Evolutionary conservation across 2,888 invertebrate species (phyloP).

Genomic region (Drosophila cognata): DNA sequence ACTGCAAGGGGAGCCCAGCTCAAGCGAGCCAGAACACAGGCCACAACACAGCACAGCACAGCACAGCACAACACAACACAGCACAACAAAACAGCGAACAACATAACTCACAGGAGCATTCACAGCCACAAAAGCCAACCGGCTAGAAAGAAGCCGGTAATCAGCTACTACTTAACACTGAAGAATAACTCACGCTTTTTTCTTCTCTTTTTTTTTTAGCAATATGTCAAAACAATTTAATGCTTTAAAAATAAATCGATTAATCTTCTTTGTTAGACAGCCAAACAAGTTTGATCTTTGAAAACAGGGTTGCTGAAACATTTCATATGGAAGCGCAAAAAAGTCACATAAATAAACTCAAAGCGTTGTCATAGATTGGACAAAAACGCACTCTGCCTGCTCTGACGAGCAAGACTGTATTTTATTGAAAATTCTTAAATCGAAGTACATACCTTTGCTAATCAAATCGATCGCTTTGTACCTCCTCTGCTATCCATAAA

Average conservation of each 20-base stretch:
- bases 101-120: neutral
- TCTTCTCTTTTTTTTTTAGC: neutral
- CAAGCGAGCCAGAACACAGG: conserved; percentile 29
- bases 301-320: neutral
- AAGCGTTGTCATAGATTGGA: no score
- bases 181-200: neutral
- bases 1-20: conserved; percentile 56
- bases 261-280: neutral
- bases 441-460: neutral
- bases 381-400: neutral
- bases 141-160: conserved; percentile 4
- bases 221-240: neutral
- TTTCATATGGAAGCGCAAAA: no score
- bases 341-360: no score
- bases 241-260: neutral
- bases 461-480: neutral
- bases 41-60: neutral
- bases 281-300: neutral
- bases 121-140: neutral
- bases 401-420: neutral
- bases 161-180: conserved; percentile 2
- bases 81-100: neutral
- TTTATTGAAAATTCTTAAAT: neutral
- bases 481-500: neutral
- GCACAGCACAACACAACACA: neutral